Evolutionary conservation across 2,113 vertebrate species (phyloP), one percentile per base, ranked within the genome.

Genomic region (Hiodon alosoides): DNA sequence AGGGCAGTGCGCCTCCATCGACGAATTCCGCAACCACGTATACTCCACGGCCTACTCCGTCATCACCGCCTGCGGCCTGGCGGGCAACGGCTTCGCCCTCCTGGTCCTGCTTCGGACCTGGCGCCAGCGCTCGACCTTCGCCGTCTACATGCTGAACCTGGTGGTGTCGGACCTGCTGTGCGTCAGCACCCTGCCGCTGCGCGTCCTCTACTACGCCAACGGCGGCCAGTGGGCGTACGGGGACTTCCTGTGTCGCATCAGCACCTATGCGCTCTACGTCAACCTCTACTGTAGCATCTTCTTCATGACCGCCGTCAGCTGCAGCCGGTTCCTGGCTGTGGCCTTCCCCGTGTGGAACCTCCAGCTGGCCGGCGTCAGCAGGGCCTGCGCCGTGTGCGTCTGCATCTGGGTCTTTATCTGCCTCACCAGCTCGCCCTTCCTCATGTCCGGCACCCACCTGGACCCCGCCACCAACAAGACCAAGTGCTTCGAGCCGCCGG

Each of bases 201-300:
- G 96, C 0, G 92, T 98, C 16, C 76, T 90, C 72, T 99, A 99
- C 86, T 98, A 98, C 0, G 87, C 93, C 52, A 91, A 89, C 75
- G 93, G 89, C 72, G 95, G 95, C 6, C 77, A 91, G 17, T 99
- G 97, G 97, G 73, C 90, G 71, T 90, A 91, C 6, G 90, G 95
- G 0, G 95, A 96, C 71, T 86, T 98, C 61, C 82, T 98, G 0
- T 99, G 97, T 77, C 90, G 95, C 57, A 50, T 98, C 78, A 93
- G 90, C 48, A 96, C 96, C 0, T 98, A 94, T 1, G 73, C 94
- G 0, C 86, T 99, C 61, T 99, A 98, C 0, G 94, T 98, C 46
- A 98, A 99, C 87, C 92, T 99, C 76, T 99, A 99, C 54, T 95
- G 96, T 79, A 97, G 97, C 81, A 95, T 99, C 72, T 96, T 95